phyloP scores from a whole-genome alignment of 2,888 invertebrate genomes.

The Griposia aprilina region DNA sequence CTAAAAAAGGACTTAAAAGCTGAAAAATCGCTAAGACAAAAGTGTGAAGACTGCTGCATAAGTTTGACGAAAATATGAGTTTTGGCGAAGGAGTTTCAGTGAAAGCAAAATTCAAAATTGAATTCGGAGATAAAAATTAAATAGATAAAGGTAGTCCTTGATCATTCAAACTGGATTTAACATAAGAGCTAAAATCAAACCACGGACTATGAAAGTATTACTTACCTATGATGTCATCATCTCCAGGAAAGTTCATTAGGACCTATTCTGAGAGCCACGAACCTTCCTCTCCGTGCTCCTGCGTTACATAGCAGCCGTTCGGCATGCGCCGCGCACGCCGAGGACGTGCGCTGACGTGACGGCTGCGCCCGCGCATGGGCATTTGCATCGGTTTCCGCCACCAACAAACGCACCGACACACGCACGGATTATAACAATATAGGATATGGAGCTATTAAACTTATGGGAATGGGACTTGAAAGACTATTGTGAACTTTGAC shows the following conservation, averaged over 20 bases:
- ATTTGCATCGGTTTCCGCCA: constrained; percentile 71
- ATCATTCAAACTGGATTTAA: not conserved
- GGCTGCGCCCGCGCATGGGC: constrained; percentile 52
- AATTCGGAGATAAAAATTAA: not conserved
- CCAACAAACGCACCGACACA: constrained; percentile 63
- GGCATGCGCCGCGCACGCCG: constrained; percentile 58
- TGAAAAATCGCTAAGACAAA: not conserved
- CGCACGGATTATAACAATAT: constrained; percentile 61
- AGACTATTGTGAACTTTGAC: constrained; percentile 42
- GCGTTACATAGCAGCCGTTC: constrained; percentile 39
- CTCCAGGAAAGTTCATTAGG: not conserved
- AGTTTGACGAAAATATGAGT: not conserved
- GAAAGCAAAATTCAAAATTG: not conserved
- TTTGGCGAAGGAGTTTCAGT: not conserved
- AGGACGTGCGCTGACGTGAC: constrained; percentile 60
- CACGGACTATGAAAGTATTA: not conserved
- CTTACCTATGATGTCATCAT: not conserved
- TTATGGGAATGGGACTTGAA: constrained; percentile 32
- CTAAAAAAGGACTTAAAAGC: not conserved
- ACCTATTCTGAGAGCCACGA: not conserved
- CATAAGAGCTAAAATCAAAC: not conserved
- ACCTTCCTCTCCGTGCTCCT: not conserved
- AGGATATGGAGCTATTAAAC: constrained; percentile 61
- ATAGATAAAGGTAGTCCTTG: not conserved
- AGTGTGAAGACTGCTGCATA: not conserved